A percentile compares a stretch with the other conserved stretches of the same genome.
phyloP scores from a whole-genome alignment of 2,113 vertebrate species.

The Porphyrio hochstetteri region DNA sequence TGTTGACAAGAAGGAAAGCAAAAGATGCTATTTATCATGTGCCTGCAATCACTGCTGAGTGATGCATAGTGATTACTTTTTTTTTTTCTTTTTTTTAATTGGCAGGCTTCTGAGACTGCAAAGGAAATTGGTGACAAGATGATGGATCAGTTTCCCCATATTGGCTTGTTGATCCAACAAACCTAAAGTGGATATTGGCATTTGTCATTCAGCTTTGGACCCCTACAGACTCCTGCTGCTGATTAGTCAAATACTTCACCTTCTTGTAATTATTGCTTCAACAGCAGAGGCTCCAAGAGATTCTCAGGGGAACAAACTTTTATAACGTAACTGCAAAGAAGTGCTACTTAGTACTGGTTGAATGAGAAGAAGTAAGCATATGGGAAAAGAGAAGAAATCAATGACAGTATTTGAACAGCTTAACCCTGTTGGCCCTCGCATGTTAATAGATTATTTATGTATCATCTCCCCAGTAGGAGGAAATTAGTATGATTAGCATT shows the following conservation, averaged over 20 bases:
- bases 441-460: constrained; percentile 73
- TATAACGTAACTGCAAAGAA: constrained; percentile 67
- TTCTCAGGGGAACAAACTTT: constrained; percentile 74
- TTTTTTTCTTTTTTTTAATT: constrained; percentile 71
- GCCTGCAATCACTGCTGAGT: constrained; percentile 68
- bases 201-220: constrained; percentile 87
- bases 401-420: constrained; percentile 75
- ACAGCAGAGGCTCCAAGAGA: constrained; percentile 69
- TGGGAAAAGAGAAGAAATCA: constrained; percentile 72
- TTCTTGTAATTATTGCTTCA: constrained; percentile 87
- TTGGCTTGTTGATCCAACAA: constrained; percentile 89
- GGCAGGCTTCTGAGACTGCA: constrained; percentile 74
- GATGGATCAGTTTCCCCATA: constrained; percentile 88
- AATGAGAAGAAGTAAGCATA: constrained; percentile 62
- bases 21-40: constrained; percentile 77
- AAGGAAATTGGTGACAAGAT: constrained; percentile 86
- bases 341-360: constrained; percentile 63
- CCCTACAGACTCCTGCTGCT: constrained; percentile 79
- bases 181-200: constrained; percentile 87
- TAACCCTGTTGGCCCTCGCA: constrained; percentile 73
- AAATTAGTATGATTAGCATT: constrained; percentile 77
- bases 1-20: constrained; percentile 28
- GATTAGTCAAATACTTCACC: constrained; percentile 88
- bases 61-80: constrained; percentile 72
- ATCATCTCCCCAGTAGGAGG: constrained; percentile 52